phyloP scores from a whole-genome alignment of 1,140 invertebrate genomes.

The Zaprionus africanus region DNA sequence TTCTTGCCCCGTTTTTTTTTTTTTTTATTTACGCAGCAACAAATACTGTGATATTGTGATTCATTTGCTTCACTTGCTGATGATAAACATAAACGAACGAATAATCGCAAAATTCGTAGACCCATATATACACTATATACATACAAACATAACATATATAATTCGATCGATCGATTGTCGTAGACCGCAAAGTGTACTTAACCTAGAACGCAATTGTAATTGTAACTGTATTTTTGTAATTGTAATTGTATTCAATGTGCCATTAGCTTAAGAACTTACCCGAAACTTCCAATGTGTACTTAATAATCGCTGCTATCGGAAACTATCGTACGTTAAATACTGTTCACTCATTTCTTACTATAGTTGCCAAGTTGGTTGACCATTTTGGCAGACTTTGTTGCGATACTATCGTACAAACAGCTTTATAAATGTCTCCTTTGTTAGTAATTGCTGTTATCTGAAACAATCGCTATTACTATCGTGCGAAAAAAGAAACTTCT shows the following conservation, averaged over 20 bases:
- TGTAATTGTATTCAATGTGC: conserved; percentile 73
- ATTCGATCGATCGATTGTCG: conserved; percentile 19
- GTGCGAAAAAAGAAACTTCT: too few relatives aligned
- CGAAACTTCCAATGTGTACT: conserved; percentile 44
- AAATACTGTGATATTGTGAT: conserved; percentile 76
- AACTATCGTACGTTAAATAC: neutral
- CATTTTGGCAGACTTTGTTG: too few relatives aligned
- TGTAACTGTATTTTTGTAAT: conserved; percentile 33
- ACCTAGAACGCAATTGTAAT: conserved; percentile 53
- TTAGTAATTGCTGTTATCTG: neutral
- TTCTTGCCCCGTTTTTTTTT: conserved; percentile 54
- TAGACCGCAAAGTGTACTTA: conserved; percentile 53
- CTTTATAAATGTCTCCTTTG: too few relatives aligned
- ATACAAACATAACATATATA: neutral
- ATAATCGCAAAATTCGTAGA: conserved; percentile 13
- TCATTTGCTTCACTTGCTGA: conserved; percentile 23
- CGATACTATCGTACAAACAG: too few relatives aligned
- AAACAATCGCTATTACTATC: neutral
- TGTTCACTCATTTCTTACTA: neutral
- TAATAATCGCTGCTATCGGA: conserved; percentile 17
- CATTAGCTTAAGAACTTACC: conserved; percentile 65
- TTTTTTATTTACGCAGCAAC: conserved; percentile 56
- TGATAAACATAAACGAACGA: conserved; percentile 23
- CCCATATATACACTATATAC: neutral
- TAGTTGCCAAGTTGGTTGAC: too few relatives aligned